Evolutionary conservation across 1,140 invertebrate genomes (phyloP).

Genomic region (Drosophila serrata): DNA sequence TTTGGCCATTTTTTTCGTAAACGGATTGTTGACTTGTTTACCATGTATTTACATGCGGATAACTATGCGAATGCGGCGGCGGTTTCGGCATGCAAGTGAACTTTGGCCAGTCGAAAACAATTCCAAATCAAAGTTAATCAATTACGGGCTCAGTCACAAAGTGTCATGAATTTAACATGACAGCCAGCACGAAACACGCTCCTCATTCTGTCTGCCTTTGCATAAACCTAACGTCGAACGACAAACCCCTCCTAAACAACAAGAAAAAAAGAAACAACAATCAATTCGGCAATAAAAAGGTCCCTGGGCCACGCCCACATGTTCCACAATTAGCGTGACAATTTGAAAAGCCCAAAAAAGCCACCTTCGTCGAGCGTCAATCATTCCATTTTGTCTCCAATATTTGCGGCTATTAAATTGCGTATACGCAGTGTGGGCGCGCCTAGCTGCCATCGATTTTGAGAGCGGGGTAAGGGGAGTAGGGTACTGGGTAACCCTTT

Average conservation of each 20-base stretch:
- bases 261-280: slow-evolving; percentile 25
- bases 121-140: slow-evolving; percentile 77
- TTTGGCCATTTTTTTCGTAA: slow-evolving; percentile 39
- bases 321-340: slow-evolving; percentile 78
- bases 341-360: slow-evolving; percentile 75
- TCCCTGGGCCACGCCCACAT: slow-evolving; percentile 42
- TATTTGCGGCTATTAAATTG: slow-evolving; percentile 71
- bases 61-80: slow-evolving; percentile 23
- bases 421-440: slow-evolving; percentile 61
- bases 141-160: slow-evolving; percentile 67
- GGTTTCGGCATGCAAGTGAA: slow-evolving; percentile 32
- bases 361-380: slow-evolving; percentile 43
- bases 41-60: slow-evolving; percentile 53
- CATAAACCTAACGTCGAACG: slow-evolving; percentile 12
- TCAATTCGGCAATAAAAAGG: slow-evolving; percentile 22
- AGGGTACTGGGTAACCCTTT: slow-evolving; percentile 26
- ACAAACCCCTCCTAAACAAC: too few species aligned
- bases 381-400: slow-evolving; percentile 36
- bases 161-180: slow-evolving; percentile 63
- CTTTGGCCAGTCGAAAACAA: slow-evolving; percentile 43
- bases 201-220: slow-evolving; percentile 15
- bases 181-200: slow-evolving; percentile 57
- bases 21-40: slow-evolving; percentile 50
- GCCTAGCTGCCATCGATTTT: slow-evolving; percentile 43
- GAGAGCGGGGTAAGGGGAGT: not conserved